These are phyloP conservation scores for Rhinolophus ferrumequinum DNA, from an alignment of 2,113 vertebrate genomes.

Conservation along the genomic window DNA sequence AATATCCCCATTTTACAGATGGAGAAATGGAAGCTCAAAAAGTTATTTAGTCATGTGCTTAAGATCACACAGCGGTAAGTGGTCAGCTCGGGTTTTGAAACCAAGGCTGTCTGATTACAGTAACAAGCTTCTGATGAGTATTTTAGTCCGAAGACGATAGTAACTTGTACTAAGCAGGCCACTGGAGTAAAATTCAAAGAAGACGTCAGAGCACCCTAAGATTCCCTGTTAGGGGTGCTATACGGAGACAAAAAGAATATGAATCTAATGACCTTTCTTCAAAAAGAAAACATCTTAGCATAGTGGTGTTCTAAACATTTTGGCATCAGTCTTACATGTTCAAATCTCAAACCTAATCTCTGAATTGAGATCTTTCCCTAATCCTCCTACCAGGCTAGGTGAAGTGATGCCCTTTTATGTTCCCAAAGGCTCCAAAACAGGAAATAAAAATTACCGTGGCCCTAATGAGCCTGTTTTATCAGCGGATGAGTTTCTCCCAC, in stretches of 20 bases:
- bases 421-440: background rate
- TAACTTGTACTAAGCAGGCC: background rate
- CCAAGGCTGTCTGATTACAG: background rate
- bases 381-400: background rate
- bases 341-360: background rate
- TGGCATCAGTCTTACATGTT: background rate
- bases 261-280: background rate
- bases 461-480: background rate
- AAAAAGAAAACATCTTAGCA: background rate
- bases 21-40: background rate
- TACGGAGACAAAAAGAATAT: background rate
- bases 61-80: background rate
- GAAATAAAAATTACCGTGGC: background rate
- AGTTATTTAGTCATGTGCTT: background rate
- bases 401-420: background rate
- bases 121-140: background rate
- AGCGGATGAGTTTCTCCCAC: background rate
- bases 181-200: background rate
- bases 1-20: background rate
- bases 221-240: background rate
- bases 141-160: background rate
- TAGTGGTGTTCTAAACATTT: background rate
- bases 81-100: background rate
- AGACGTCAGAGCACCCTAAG: background rate
- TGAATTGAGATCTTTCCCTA: background rate